Percentiles rank a stretch among this genome's conserved stretches.
phyloP scores from a whole-genome alignment of 2,113 vertebrate genomes.

The Cacatua alba region DNA sequence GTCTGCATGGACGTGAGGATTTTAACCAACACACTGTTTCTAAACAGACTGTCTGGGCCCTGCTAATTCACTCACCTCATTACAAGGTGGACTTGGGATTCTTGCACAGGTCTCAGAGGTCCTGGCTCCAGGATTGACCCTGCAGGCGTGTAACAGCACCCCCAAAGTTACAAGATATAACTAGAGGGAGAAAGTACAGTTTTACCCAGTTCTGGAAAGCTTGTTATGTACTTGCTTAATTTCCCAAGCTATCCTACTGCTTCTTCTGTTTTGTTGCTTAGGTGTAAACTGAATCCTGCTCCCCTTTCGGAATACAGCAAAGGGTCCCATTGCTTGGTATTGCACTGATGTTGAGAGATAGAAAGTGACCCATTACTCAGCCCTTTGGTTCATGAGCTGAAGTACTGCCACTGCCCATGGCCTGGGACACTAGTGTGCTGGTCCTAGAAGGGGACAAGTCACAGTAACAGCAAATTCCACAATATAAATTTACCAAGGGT shows the following conservation, averaged over 20 bases:
- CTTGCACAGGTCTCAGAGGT: neutral
- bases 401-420: neutral
- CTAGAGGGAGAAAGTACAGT: neutral
- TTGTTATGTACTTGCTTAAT: neutral
- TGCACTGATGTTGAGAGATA: neutral
- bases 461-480: neutral
- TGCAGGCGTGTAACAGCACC: neutral
- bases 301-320: neutral
- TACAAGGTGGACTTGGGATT: neutral
- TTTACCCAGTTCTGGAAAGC: neutral
- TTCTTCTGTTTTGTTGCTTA: neutral
- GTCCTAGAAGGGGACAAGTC: neutral
- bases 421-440: accelerated
- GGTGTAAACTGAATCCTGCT: neutral
- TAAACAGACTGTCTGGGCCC: neutral
- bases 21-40: conserved; percentile 25
- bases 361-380: neutral
- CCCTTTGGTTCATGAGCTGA: neutral
- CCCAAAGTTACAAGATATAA: neutral
- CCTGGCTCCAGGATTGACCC: neutral
- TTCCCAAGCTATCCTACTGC: neutral
- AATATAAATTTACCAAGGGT: neutral
- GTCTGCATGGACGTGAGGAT: neutral
- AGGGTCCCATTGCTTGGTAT: neutral
- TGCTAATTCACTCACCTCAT: neutral